Evolutionary conservation across 1,140 invertebrate species (phyloP).

Genomic region (Aphis gossypii): DNA sequence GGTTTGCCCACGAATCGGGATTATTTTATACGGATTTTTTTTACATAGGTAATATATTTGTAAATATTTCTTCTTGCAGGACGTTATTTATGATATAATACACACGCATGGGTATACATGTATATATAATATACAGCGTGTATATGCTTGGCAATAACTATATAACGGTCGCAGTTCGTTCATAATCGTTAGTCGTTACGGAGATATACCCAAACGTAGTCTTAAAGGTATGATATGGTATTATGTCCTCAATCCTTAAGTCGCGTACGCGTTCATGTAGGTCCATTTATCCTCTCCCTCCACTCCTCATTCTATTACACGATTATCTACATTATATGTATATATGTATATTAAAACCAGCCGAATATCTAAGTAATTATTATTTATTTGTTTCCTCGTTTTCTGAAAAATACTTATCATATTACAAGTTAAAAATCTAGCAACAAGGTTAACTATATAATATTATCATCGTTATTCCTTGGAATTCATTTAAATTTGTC

Average conservation of each 20-base stretch:
- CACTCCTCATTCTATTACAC: background rate
- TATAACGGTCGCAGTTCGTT: background rate
- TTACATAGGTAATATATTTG: background rate
- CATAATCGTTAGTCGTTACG: background rate
- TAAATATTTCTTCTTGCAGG: background rate
- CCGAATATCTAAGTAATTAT: background rate
- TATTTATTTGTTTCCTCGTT: no score
- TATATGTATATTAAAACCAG: background rate
- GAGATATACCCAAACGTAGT: background rate
- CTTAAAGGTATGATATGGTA: background rate
- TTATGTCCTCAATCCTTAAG: background rate
- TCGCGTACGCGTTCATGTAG: background rate
- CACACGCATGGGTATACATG: background rate
- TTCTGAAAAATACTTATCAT: no score
- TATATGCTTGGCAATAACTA: background rate
- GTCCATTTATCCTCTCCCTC: background rate
- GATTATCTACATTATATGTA: background rate
- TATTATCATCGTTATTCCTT: background rate
- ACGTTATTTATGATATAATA: conserved; percentile 43
- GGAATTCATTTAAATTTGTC: background rate
- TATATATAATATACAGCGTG: no score
- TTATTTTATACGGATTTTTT: conserved; percentile 31
- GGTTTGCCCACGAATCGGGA: conserved; percentile 41
- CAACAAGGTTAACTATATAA: background rate
- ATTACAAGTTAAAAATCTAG: background rate